Conservation (phyloP, 2,888 invertebrate species). For the Pandemis heparana region DNA sequence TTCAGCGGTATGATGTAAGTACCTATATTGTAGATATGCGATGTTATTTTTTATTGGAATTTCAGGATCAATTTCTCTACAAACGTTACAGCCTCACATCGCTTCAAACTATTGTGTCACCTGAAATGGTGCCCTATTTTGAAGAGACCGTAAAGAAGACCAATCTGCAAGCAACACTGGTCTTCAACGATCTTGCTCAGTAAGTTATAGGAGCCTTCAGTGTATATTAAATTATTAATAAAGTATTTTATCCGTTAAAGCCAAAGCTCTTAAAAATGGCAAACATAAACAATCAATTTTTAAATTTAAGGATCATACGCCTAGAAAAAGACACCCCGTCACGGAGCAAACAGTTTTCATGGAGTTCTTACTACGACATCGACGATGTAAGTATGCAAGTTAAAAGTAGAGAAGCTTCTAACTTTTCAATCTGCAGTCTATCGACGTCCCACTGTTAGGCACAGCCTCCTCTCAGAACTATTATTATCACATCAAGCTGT, state of each 20-base stretch:
- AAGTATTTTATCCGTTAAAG: too few relatives aligned
- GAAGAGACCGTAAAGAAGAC: background rate
- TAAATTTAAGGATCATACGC: constrained; percentile 20
- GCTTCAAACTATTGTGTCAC: constrained; percentile 26
- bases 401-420: background rate
- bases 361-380: constrained; percentile 33
- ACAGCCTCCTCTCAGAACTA: too few relatives aligned
- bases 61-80: constrained; percentile 29
- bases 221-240: too few relatives aligned
- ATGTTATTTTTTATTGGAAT: background rate
- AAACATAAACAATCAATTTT: too few relatives aligned
- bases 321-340: constrained; percentile 9
- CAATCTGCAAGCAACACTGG: background rate
- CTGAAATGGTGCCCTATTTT: constrained; percentile 12
- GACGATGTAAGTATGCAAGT: constrained; percentile 20
- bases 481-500: too few relatives aligned
- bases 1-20: too few relatives aligned
- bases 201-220: constrained; percentile 7
- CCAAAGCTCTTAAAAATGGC: too few relatives aligned
- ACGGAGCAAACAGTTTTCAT: constrained; percentile 19
- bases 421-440: too few relatives aligned
- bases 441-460: too few relatives aligned
- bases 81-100: constrained; percentile 15
- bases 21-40: too few relatives aligned
- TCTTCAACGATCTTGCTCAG: constrained; percentile 31